Percentiles rank a stretch among this genome's conserved stretches.
phyloP scores from a whole-genome alignment of 2,888 invertebrate genomes.

The Folsomia manolachei region DNA sequence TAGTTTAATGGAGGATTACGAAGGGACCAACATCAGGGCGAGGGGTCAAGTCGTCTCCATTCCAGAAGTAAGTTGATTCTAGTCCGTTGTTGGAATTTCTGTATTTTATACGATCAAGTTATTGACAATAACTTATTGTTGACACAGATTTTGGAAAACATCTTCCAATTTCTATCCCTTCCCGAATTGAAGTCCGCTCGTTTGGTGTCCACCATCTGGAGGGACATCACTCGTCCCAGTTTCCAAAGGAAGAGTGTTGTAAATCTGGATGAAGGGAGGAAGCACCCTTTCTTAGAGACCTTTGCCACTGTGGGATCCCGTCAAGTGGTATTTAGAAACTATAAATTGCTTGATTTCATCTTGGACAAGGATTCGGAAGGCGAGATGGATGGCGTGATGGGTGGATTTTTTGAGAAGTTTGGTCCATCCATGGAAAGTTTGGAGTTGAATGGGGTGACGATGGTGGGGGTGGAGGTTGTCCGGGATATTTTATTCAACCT shows the following conservation, averaged over 20 bases:
- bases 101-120: too few species aligned
- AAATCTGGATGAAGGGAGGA: constrained; percentile 16
- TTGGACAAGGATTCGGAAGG: constrained; percentile 21
- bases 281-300: constrained; percentile 12
- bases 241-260: constrained; percentile 36
- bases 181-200: constrained; percentile 35
- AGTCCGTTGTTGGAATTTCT: too few species aligned
- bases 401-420: constrained; percentile 32
- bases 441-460: constrained; percentile 32
- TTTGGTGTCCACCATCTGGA: constrained; percentile 31
- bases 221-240: constrained; percentile 27
- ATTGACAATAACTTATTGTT: background rate
- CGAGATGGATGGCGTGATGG: background rate
- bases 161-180: constrained; percentile 32
- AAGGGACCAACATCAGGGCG: too few species aligned
- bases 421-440: constrained; percentile 34
- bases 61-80: too few species aligned
- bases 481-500: constrained; percentile 33
- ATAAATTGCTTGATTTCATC: constrained; percentile 29
- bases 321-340: constrained; percentile 34
- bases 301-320: background rate
- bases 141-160: constrained; percentile 35
- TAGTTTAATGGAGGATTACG: too few species aligned
- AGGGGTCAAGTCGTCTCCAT: too few species aligned
- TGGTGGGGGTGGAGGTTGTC: constrained; percentile 30